Base-by-base conservation (phyloP, 1,140 invertebrate species). In the Armadillidium nasatum region DNA sequence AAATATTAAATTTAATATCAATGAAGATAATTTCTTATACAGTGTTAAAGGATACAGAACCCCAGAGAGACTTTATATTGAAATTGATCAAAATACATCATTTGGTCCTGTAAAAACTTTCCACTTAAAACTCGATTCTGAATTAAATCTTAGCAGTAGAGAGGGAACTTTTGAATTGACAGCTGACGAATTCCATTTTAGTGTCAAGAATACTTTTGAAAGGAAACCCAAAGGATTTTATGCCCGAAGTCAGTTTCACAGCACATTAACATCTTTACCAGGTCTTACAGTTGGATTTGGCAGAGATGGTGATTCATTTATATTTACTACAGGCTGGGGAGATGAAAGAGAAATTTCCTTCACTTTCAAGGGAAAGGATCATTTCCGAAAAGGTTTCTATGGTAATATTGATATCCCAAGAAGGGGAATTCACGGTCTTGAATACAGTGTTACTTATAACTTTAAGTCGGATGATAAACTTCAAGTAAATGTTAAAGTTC, bases 271-370 rank as follows among this genome's bases (percentile, higher is more conserved):
- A 3, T 71, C 75, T 21, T 68, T 78, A 1, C 77, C 79, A 11
- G 79, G 76, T 10, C 45, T 80, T 13, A 75, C 76, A 10, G 66
- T 80, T 21, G 79, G 79, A n/a, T 9, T 80, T n/a, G 79, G 79
- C 6, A 50, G 44, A 21, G 43, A 76, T 15, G 77, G 75, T 23
- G 75, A 74, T 0, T 76, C 77, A 43, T 46, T 44, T 10, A 80
- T 74, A 10, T 10, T 78, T 13, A 80, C 79, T 13, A 13, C 78
- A 15, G 79, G 79, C 21, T 74, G 76, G 21, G 79, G 79, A 7
- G 75, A 78, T 11, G 79, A 78, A 13, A 70, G 67, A 44, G 76
- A 80, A 67, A 19, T 80, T 9, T 78, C 79, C 10, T 74, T 80
- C 11, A 73, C 79, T 45, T 66, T 78, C 23, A 76, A 74, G 22